Evolutionary conservation across 1,140 invertebrate species (phyloP), one percentile per base, ranked within the genome.

Genomic region (Ceratosolen solmsi): DNA sequence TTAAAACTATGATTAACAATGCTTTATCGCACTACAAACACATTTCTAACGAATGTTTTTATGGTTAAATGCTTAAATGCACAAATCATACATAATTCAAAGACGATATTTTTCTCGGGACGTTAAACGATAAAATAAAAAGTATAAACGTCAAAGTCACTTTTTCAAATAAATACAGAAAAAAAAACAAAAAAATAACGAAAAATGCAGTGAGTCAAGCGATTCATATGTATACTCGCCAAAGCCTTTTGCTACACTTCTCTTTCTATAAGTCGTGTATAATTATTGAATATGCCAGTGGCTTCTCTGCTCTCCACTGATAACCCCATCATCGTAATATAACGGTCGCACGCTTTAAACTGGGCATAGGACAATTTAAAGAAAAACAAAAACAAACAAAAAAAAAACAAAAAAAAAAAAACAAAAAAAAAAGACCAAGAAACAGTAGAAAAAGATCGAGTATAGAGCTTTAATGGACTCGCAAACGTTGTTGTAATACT

Each of bases 401-500:
- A 38, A 2, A 38, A 38, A 68, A 2, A 17, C 54, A 68, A 17
- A 51, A 56, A 41, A 38, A 63, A 68, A 20, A 36, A 36, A 22
- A n/a, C 20, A 4, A 68, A 13, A 46, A 46, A 27, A 63, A 63
- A 33, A 33, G 25, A 36, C 17, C 3, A 54, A 27, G 5, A 25
- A 27, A 38, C 20, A n/a, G 33, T 4, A 11, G 4, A 38, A 2
- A 38, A 38, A 68, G 0, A 17, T 13, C 7, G 25, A 36, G 9
- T 54, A 17, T 3, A 8, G 51, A 20, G 51, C 20, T 8, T 54
- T 20, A 54, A 22, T 54, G 41, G 5, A 46, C 5, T 46, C 5
- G 20, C 20, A 54, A 54, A 8, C 9, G 51, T n/a, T 17, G 9
- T 13, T 0, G n/a, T 71, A 60, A 70, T 63, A 93, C 94, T 95